A percentile compares a stretch with the other conserved stretches of the same genome.
Conservation (phyloP, 2,888 invertebrate genomes). For the Julus scandinavius region DNA sequence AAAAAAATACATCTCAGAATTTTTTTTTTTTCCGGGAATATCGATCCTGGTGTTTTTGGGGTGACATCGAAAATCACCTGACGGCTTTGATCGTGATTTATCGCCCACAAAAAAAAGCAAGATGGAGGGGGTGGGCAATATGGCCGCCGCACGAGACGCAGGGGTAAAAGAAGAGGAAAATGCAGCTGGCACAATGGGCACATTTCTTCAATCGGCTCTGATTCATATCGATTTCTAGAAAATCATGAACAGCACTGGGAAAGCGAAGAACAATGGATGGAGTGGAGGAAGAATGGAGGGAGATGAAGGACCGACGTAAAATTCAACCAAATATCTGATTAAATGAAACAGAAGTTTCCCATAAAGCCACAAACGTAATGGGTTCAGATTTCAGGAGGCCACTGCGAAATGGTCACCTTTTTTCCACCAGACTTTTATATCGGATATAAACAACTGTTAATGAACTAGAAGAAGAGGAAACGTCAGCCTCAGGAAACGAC, state of each 20-base stretch:
- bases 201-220: neutral
- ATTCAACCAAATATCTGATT: neutral
- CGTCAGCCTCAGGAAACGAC: neutral
- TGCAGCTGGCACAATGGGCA: neutral
- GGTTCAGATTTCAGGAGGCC: neutral
- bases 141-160: too few relatives aligned
- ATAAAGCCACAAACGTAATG: neutral
- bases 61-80: constrained; percentile 45
- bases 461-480: neutral
- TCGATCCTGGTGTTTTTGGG: constrained; percentile 1
- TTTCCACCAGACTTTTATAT: neutral
- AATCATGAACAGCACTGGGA: neutral
- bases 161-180: neutral
- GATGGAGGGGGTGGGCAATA: neutral
- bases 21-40: neutral
- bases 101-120: neutral
- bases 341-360: neutral
- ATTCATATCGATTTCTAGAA: neutral
- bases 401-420: neutral
- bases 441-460: neutral
- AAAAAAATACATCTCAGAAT: too few relatives aligned
- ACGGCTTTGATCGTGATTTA: constrained; percentile 48
- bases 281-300: neutral
- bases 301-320: neutral
- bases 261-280: neutral